These are phyloP conservation scores for Apocrypta bakeri DNA, from an alignment of 1,140 invertebrate genomes.

Conservation along the genomic window DNA sequence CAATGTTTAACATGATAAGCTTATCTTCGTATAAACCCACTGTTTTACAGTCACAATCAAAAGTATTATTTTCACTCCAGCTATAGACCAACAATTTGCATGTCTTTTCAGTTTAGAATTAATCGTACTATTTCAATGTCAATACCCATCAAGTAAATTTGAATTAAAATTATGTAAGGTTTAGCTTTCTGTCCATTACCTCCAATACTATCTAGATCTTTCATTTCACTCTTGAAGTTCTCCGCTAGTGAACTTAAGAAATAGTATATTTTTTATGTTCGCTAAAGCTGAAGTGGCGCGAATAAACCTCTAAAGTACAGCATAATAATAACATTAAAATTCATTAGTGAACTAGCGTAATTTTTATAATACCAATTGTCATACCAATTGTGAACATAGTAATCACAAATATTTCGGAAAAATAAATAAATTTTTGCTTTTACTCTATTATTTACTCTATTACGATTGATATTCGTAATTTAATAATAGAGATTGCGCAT, in stretches of 20 bases:
- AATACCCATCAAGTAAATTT: no score
- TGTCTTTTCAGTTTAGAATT: no score
- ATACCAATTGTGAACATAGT: conserved; percentile 82
- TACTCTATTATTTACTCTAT: no score
- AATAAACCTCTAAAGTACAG: conserved; percentile 84
- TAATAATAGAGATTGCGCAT: no score
- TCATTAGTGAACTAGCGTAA: conserved; percentile 87
- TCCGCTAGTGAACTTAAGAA: conserved; percentile 20
- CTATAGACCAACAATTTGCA: not conserved
- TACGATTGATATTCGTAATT: no score
- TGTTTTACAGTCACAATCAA: not conserved
- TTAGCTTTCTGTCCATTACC: not conserved
- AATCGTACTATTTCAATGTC: no score
- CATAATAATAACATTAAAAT: conserved; percentile 83
- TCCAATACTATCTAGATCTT: conserved; percentile 26
- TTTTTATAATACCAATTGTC: conserved; percentile 85
- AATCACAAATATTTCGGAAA: no score
- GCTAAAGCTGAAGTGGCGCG: conserved; percentile 81
- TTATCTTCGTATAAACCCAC: not conserved
- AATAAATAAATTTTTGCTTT: no score
- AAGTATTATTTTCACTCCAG: not conserved
- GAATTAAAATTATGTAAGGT: no score
- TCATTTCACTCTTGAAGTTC: conserved; percentile 36
- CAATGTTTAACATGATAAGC: conserved; percentile 2
- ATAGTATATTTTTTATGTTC: conserved; percentile 22